Conservation (phyloP, 2,113 vertebrate genomes). For the Noturus placidus region DNA sequence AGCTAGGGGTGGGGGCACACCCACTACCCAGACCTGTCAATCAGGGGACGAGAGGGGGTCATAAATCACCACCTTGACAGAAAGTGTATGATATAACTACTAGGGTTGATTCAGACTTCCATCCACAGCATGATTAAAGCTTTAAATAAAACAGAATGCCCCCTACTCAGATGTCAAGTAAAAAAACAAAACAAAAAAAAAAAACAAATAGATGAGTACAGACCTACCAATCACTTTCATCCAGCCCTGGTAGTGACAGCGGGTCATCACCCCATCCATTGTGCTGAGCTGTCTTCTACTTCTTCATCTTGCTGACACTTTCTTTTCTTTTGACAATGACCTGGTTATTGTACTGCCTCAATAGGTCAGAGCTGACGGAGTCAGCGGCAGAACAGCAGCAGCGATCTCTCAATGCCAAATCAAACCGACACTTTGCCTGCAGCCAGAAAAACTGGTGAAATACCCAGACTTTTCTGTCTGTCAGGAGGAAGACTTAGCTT, state of each 20-base stretch:
- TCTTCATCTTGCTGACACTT: background rate
- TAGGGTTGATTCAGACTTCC: background rate
- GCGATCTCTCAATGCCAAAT: background rate
- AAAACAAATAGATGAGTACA: background rate
- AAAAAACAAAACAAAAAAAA: background rate
- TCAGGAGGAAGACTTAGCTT: background rate
- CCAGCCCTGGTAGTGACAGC: constrained; percentile 67
- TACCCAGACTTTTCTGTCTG: background rate
- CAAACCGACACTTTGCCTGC: background rate
- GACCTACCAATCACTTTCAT: constrained; percentile 69
- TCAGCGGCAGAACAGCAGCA: background rate
- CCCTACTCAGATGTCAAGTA: background rate
- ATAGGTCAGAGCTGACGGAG: background rate
- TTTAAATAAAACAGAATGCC: background rate
- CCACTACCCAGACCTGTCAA: no score
- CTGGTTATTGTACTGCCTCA: background rate
- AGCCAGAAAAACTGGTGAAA: constrained; percentile 6
- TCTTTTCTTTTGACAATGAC: background rate
- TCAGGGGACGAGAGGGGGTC: no score
- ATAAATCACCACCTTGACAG: no score
- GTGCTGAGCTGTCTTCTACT: background rate
- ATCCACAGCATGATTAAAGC: background rate
- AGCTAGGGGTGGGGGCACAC: no score
- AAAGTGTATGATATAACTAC: no score
- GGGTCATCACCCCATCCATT: constrained; percentile 35